Evolutionary conservation across 1,140 invertebrate genomes (phyloP).

Genomic region (Drosophila tropicalis): DNA sequence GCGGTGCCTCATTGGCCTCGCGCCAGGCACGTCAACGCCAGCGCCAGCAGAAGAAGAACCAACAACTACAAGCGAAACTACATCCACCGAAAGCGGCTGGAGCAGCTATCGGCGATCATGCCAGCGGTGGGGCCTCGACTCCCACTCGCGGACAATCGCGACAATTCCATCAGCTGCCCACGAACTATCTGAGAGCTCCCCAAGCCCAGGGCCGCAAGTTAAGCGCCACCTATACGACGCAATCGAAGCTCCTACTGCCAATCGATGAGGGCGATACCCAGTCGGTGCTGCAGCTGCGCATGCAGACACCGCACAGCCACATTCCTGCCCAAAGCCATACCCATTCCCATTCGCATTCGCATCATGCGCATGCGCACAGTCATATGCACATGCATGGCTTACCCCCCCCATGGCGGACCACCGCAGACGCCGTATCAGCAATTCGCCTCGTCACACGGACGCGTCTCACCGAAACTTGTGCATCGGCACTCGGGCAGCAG

Average conservation of each 20-base stretch:
- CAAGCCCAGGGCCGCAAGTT: constrained; percentile 76
- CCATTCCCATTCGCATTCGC: constrained; percentile 55
- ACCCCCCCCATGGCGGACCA: not conserved
- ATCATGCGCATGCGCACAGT: constrained; percentile 37
- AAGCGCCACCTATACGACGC: constrained; percentile 79
- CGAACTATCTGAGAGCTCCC: constrained; percentile 81
- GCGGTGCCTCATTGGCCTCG: constrained; percentile 88
- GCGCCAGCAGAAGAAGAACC: constrained; percentile 83
- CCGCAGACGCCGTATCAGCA: constrained; percentile 72
- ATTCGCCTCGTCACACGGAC: constrained; percentile 71
- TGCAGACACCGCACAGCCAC: constrained; percentile 41
- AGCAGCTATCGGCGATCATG: constrained; percentile 58
- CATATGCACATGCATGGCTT: constrained; percentile 29
- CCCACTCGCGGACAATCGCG: constrained; percentile 83
- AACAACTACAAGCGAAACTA: constrained; percentile 83
- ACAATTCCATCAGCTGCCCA: constrained; percentile 85
- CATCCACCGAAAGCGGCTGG: constrained; percentile 83
- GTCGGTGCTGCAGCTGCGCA: constrained; percentile 78
- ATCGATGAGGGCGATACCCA: constrained; percentile 81
- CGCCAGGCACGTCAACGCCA: constrained; percentile 86
- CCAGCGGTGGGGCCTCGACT: constrained; percentile 69
- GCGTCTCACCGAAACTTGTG: constrained; percentile 76
- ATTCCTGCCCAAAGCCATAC: constrained; percentile 41
- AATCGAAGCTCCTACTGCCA: constrained; percentile 82
- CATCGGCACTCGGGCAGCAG: constrained; percentile 79